Conservation (phyloP, 35 echinoderm and acorn worm species). For the Chiridota heheva region DNA sequence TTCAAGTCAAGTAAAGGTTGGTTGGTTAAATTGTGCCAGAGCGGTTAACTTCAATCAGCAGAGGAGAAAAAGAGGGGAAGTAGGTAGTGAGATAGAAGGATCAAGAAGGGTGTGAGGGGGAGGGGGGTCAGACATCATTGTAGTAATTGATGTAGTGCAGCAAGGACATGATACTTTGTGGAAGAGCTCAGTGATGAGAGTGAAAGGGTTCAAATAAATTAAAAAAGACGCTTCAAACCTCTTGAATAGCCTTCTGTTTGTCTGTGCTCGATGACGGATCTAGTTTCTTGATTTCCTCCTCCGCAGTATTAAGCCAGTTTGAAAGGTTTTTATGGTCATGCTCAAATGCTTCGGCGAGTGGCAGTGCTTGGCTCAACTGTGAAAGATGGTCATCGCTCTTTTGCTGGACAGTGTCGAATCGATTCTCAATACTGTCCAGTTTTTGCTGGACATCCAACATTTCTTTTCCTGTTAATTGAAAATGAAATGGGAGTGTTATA, state of each 20-base stretch:
- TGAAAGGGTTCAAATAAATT: too few species aligned
- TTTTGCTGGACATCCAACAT: slow-evolving; percentile 89
- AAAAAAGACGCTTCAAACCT: too few species aligned
- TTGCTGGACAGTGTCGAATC: slow-evolving; percentile 68
- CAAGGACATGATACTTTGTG: too few species aligned
- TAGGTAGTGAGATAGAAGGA: too few species aligned
- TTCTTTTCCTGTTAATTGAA: slow-evolving; percentile 78
- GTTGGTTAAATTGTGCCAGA: too few species aligned
- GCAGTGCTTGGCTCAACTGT: slow-evolving; percentile 78
- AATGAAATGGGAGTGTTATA: not conserved
- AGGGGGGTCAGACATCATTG: too few species aligned
- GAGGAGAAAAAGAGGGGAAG: too few species aligned
- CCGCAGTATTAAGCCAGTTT: slow-evolving; percentile 77
- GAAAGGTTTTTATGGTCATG: slow-evolving; percentile 60
- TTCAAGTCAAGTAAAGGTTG: too few species aligned
- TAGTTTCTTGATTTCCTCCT: slow-evolving; percentile 75
- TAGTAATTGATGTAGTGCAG: too few species aligned
- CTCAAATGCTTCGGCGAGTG: slow-evolving; percentile 76
- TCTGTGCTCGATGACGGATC: slow-evolving; percentile 71
- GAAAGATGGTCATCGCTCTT: slow-evolving; percentile 88
- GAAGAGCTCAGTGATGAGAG: too few species aligned
- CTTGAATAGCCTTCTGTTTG: slow-evolving; percentile 83
- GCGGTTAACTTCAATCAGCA: too few species aligned
- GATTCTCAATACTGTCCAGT: slow-evolving; percentile 85
- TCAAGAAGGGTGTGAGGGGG: too few species aligned